Evolutionary conservation across 2,797 vertebrate genomes (phyloP), one percentile per base, ranked within the genome.

Genomic region (Hypotaenidia philippensis): DNA sequence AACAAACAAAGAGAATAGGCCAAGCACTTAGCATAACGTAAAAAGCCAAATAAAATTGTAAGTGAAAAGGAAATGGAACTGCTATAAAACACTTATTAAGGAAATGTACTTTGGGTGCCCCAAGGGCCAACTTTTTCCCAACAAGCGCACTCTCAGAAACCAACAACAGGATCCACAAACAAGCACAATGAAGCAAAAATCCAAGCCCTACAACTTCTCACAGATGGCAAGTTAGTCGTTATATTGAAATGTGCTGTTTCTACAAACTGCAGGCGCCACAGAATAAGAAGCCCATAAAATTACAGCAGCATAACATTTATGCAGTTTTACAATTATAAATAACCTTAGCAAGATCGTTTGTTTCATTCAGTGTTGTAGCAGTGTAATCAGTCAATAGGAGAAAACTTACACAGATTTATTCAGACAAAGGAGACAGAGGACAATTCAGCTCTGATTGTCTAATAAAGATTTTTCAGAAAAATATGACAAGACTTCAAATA

Each of bases 31-130:
- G 19, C 40, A 72, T 72, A 90, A 65, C 59, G 56, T 90, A 63
- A 93, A 93, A 83, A 71, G 32, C 13, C 36, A 79, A 93, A 90
- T 76, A 92, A 94, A 93, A 95, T 52, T 45, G 38, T 45, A 84
- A 87, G 68, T 82, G 52, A 84, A 82, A 95, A 90, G 38, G 75
- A 87, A 94, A 87, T 21, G 4, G 61, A 88, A 41, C 21, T 29
- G 19, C n/a, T 74, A 52, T 77, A 63, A 91, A 92, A 63, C 49
- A 32, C 40, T 13, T 79, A n/a, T 72, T 83, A 93, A 89, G 44
- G 41, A 79, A 95, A 91, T 47, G 57, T 44, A 65, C 31, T 96
- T 76, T 79, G 83, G 26, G 57, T 93, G 52, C 16, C 65, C 29
- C 63, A 70, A 59, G 66, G 66, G 50, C 29, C 47, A 66, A 40